Conservation (phyloP, 1,140 invertebrate genomes). For the Drosophila nigrodunni region DNA sequence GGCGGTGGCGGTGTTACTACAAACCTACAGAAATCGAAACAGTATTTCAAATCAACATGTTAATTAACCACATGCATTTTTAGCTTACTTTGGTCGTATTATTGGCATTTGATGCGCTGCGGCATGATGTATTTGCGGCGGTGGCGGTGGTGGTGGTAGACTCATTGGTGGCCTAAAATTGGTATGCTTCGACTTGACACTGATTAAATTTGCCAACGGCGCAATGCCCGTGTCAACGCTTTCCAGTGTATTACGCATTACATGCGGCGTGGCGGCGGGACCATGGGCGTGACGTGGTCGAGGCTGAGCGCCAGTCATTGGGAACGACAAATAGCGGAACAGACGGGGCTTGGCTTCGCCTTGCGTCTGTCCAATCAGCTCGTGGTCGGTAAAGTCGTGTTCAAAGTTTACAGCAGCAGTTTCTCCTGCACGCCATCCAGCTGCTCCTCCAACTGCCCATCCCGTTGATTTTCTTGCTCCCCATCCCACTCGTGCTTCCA, state of each 20-base stretch:
- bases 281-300: conserved; percentile 1
- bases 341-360: conserved; percentile 29
- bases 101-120: conserved; percentile 3
- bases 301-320: conserved; percentile 1
- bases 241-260: conserved; percentile 64
- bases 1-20: conserved; percentile 53
- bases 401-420: background rate
- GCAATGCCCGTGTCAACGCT: conserved; percentile 64
- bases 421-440: background rate
- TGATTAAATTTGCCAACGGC: conserved; percentile 37
- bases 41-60: too few species aligned
- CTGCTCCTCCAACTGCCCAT: background rate
- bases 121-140: background rate
- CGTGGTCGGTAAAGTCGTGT: conserved; percentile 10
- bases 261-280: conserved; percentile 17
- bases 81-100: conserved; percentile 34
- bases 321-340: conserved; percentile 54
- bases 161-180: background rate
- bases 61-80: background rate
- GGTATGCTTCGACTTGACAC: conserved; percentile 31
- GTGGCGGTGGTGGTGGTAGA: background rate
- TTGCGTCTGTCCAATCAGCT: conserved; percentile 1
- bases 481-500: background rate
- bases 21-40: conserved; percentile 29
- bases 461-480: background rate